Percentiles rank a stretch among this genome's conserved stretches.
Evolutionary conservation across 92 coral and sea anemone species (phyloP).

Genomic region (Parazoanthus darwini): DNA sequence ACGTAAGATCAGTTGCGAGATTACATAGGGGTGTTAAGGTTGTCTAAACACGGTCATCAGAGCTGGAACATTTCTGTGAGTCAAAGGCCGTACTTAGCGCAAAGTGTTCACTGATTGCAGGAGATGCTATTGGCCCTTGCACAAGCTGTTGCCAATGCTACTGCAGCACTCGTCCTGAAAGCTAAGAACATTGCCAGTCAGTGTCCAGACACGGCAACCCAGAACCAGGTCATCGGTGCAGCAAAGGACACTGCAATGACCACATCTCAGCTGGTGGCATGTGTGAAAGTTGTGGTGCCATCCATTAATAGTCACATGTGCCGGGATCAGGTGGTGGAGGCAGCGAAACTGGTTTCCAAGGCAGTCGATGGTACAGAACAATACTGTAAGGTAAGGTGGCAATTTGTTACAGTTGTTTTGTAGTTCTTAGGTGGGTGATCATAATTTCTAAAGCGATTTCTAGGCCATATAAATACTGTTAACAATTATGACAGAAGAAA

Average conservation of each 20-base stretch:
- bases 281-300: slow-evolving; percentile 97
- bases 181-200: slow-evolving; percentile 97
- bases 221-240: slow-evolving; percentile 90
- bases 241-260: slow-evolving; percentile 99
- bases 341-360: slow-evolving; percentile 96
- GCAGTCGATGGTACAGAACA: slow-evolving; percentile 99
- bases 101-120: slow-evolving; percentile 43
- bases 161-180: slow-evolving; percentile 91
- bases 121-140: slow-evolving; percentile 96
- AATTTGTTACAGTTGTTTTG: not conserved
- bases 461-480: no score
- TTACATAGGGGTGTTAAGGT: no score
- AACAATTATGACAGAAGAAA: no score
- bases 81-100: not conserved
- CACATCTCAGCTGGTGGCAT: slow-evolving; percentile 97
- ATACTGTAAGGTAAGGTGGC: slow-evolving; percentile 80
- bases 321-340: slow-evolving; percentile 95
- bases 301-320: slow-evolving; percentile 97
- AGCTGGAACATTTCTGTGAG: no score
- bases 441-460: not conserved
- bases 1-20: no score
- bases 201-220: slow-evolving; percentile 87
- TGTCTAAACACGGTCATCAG: no score
- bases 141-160: slow-evolving; percentile 99
- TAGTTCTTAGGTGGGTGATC: not conserved